Conservation (phyloP, 2,113 vertebrate genomes). For the Anoplopoma fimbria region DNA sequence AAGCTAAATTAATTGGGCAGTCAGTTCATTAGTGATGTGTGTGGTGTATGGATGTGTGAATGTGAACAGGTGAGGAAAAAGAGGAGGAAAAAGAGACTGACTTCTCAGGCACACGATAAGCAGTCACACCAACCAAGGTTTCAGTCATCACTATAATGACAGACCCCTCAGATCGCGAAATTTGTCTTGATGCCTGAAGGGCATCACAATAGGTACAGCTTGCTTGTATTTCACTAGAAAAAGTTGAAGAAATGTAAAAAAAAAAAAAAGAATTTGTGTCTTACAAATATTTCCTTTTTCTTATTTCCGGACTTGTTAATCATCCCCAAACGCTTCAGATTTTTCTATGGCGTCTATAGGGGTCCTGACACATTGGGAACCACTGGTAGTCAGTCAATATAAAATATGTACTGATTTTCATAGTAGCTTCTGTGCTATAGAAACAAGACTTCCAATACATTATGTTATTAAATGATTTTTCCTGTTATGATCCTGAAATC, state of each 20-base stretch:
- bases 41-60: not conserved
- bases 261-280: no score
- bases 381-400: not conserved
- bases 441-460: not conserved
- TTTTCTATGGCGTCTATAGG: not conserved
- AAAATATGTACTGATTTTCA: not conserved
- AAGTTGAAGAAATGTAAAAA: no score
- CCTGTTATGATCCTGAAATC: not conserved
- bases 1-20: not conserved
- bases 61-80: not conserved
- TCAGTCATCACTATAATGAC: no score
- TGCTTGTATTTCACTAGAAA: no score
- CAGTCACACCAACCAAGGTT: no score
- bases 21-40: not conserved
- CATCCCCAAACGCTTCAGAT: not conserved
- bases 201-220: no score
- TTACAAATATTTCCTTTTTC: no score
- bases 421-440: not conserved
- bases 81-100: no score
- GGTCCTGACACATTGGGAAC: not conserved
- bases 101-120: no score
- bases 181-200: no score
- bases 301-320: no score
- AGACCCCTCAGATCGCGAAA: no score
- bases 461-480: not conserved